Base-by-base conservation (phyloP, 2,113 vertebrate species). In the Callorhinus ursinus region DNA sequence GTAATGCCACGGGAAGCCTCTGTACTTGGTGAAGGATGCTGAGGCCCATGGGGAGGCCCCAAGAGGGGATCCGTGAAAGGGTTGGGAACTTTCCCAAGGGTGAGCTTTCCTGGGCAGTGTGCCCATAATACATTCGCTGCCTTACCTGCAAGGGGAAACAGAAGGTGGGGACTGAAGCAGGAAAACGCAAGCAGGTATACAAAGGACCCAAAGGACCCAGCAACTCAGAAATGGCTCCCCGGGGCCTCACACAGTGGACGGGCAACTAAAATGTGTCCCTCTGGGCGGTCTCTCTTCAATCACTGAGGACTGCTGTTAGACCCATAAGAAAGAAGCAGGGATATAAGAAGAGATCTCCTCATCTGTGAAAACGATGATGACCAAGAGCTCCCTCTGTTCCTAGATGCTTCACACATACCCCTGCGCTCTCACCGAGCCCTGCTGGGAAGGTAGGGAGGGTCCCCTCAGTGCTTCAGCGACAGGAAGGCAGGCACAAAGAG, bases 41-140 rank as follows among this genome's bases (percentile, higher is more conserved):
- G 1, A 39, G 65, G 49, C 16, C 49, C 24, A 2, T 15, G n/a
- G 13, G 39, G 12, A 49, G 5, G 33, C 19, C 46, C 22, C 31
- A n/a, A 16, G 14, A 36, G 5, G 14, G 14, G 28, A 39, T 12
- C 4, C 0, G 22, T 1, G 5, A n/a, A 42, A 39, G 11, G 19
- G 11, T 0, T 12, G 4, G 46, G 24, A 91, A 7, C 12, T 14
- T 33, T 69, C 36, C 84, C 85, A 63, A 8, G 5, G 26, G n/a
- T 22, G 16, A 24, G 69, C 49, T 59, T 88, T 81, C 65, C 46
- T 6, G 14, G 69, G 71, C 86, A 39, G 7, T 5, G 12, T 31
- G 55, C 51, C 77, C 26, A 13, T 36, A n/a, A 74, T 33, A 10
- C 46, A 5, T 31, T 49, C 19, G 28, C 46, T 19, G 36, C 72